Evolutionary conservation across 2,797 vertebrate genomes (phyloP), one percentile per base, ranked within the genome.

Genomic region (Melanotaenia trifasciata): DNA sequence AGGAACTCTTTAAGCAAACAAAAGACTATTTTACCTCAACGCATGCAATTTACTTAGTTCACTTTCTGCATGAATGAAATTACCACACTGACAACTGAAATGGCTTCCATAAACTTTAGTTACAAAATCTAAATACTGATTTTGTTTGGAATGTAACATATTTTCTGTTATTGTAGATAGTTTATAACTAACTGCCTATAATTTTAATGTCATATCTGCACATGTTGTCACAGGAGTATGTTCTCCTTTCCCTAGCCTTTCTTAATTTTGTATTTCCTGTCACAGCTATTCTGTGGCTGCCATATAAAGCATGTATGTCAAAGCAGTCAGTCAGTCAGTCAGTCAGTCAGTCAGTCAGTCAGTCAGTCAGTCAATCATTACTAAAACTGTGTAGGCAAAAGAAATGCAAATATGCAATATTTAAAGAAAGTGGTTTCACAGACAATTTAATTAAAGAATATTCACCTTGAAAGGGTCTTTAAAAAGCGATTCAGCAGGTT

Each of bases 401-500:
- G 33, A 2, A 61, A 72, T 76, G 30, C 30, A 30, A 30, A 30
- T 30, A 30, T 30, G 30, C 30, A 30, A 30, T 30, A 30, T 30
- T 30, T 30, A 30, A 30, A 30, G 30, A 30, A 30, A 30, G 30
- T 30, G 30, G 68, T 53, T 51, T 24, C 50, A 40, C 53, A 47
- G 38, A 61, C 60, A 26, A 58, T 72, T 78, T 26, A 43, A 45
- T 14, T 26, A 40, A 20, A 11, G 68, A 36, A 57, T 62, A 74
- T 80, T 61, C 58, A 57, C 54, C n/a, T 57, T 60, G 67, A 72
- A 60, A 78, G 40, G 28, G 64, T 75, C 45, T 76, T 83, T 74
- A 70, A 84, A 76, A 72, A 79, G n/a, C 63, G 58, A 56, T 81
- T 71, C 36, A 59, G 33, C 43, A 35, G 5, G 59, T 67, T 79